phyloP scores from a whole-genome alignment of 1,140 invertebrate genomes.

The Trichoplusia ni region DNA sequence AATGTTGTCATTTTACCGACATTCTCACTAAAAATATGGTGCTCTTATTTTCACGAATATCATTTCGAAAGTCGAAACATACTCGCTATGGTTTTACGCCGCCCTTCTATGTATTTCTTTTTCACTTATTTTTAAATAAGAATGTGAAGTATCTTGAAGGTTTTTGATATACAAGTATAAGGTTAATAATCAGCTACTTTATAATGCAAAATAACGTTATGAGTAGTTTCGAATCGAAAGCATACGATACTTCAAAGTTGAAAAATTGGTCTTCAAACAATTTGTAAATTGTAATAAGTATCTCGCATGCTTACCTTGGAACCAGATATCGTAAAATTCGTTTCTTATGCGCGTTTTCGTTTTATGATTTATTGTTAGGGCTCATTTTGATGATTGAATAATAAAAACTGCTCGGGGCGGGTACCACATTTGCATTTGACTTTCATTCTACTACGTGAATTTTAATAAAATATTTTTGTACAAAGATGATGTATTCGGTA shows the following conservation, averaged over 20 bases:
- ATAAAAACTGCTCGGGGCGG: slow-evolving; percentile 22
- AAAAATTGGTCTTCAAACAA: slow-evolving; percentile 15
- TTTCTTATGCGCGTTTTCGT: slow-evolving; percentile 24
- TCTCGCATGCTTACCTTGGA: slow-evolving; percentile 18
- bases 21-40: slow-evolving; percentile 47
- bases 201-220: slow-evolving; percentile 17
- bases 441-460: slow-evolving; percentile 29
- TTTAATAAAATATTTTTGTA: slow-evolving; percentile 27
- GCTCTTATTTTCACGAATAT: slow-evolving; percentile 33
- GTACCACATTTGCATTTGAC: slow-evolving; percentile 27
- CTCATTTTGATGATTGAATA: slow-evolving; percentile 31
- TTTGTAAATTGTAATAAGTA: slow-evolving; percentile 28
- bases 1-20: slow-evolving; percentile 54
- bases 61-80: slow-evolving; percentile 32
- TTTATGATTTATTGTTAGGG: slow-evolving; percentile 35
- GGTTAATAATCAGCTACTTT: slow-evolving; percentile 26
- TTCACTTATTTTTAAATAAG: slow-evolving; percentile 35
- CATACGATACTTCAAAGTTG: not conserved
- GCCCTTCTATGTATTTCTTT: slow-evolving; percentile 24
- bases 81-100: slow-evolving; percentile 29
- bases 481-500: slow-evolving; percentile 12
- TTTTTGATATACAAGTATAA: slow-evolving; percentile 32
- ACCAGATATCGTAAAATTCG: slow-evolving; percentile 28
- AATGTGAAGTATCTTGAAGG: slow-evolving; percentile 31
- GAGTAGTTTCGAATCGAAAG: not conserved